A percentile compares a stretch with the other conserved stretches of the same genome.
These are phyloP conservation scores for Drosophila sechellia DNA, from an alignment of 1,140 invertebrate species.

Conservation along the genomic window DNA sequence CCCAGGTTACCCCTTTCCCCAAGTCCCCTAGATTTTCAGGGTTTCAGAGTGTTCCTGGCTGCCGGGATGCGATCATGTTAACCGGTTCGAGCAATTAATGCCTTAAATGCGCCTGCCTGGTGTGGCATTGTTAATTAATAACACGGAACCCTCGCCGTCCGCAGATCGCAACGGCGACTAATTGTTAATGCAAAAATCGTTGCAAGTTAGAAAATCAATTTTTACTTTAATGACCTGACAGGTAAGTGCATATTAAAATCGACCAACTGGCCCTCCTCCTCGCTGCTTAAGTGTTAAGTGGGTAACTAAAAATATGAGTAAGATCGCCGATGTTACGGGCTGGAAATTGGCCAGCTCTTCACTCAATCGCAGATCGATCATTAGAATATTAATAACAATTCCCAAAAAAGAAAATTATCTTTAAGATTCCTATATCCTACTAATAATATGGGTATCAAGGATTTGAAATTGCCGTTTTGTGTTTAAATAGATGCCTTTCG, in stretches of 20 bases:
- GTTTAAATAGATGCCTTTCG: too few relatives aligned
- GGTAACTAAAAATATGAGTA: slow-evolving; percentile 27
- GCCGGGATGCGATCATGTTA: slow-evolving; percentile 27
- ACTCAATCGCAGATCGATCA: slow-evolving; percentile 13
- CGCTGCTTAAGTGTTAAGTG: slow-evolving; percentile 37
- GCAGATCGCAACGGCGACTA: slow-evolving; percentile 26
- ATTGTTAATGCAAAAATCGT: slow-evolving; percentile 83
- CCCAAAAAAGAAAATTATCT: too few relatives aligned
- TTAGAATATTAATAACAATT: too few relatives aligned
- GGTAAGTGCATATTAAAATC: slow-evolving; percentile 74
- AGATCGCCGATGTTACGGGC: not conserved
- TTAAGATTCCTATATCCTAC: too few relatives aligned
- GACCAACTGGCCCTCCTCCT: slow-evolving; percentile 10
- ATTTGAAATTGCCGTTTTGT: too few relatives aligned
- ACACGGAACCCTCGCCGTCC: slow-evolving; percentile 34
- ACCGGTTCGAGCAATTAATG: slow-evolving; percentile 78
- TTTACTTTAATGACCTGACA: slow-evolving; percentile 82
- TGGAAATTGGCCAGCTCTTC: slow-evolving; percentile 8
- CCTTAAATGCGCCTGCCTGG: slow-evolving; percentile 77
- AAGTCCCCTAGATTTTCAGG: not conserved
- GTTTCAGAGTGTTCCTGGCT: not conserved
- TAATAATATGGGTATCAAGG: too few relatives aligned
- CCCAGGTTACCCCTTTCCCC: not conserved
- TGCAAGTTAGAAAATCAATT: slow-evolving; percentile 83
- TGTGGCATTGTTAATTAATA: slow-evolving; percentile 83